These are phyloP conservation scores for Drosophila trapezifrons DNA, from an alignment of 1,140 invertebrate genomes.

Conservation along the genomic window DNA sequence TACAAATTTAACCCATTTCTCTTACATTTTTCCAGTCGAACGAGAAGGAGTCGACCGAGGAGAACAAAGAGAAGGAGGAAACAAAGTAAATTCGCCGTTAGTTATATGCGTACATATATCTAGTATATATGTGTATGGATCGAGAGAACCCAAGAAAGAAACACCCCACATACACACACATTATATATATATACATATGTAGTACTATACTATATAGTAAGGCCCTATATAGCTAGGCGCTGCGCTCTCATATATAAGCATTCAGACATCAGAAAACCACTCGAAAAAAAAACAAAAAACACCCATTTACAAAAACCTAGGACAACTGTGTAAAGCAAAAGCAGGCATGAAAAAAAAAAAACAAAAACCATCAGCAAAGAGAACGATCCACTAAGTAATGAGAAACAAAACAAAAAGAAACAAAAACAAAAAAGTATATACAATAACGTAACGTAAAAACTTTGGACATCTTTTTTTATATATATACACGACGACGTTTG, in stretches of 20 bases:
- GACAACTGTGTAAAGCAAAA: constrained; percentile 75
- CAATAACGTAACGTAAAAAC: constrained; percentile 81
- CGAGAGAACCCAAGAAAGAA: constrained; percentile 31
- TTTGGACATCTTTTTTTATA: constrained; percentile 83
- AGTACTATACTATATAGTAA: constrained; percentile 80
- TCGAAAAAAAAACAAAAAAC: constrained; percentile 31
- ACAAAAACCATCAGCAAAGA: constrained; percentile 51
- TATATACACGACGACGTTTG: constrained; percentile 73
- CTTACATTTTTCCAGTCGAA: constrained; percentile 84
- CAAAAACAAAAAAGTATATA: constrained; percentile 70
- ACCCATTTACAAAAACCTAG: constrained; percentile 71
- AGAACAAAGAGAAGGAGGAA: constrained; percentile 90
- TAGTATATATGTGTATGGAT: constrained; percentile 62
- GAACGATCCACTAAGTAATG: constrained; percentile 74
- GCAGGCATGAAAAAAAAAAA: constrained; percentile 42
- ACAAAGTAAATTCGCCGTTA: constrained; percentile 82
- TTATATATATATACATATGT: constrained; percentile 71
- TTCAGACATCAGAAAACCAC: constrained; percentile 62
- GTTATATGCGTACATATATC: constrained; percentile 66
- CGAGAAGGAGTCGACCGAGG: constrained; percentile 88
- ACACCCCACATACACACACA: constrained; percentile 74
- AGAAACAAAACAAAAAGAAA: constrained; percentile 33
- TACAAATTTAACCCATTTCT: background rate
- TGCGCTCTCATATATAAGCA: constrained; percentile 80
- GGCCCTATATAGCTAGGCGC: constrained; percentile 72